These are phyloP conservation scores for Ceyx margarethae DNA, from an alignment of 2,113 vertebrate genomes.

Conservation along the genomic window DNA sequence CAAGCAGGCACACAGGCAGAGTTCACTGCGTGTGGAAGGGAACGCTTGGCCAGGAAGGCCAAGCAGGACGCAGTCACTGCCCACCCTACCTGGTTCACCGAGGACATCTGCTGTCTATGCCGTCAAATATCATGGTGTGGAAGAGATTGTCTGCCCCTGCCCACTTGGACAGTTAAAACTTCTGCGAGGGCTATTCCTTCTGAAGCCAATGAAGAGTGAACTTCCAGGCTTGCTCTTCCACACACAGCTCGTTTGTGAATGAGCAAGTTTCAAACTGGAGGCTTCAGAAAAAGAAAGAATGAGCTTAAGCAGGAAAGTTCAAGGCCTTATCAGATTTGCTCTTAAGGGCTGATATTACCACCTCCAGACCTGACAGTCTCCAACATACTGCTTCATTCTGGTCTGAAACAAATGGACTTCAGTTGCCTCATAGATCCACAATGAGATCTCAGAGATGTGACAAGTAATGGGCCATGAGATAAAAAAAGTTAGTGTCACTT, in stretches of 20 bases:
- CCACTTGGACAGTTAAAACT: neutral
- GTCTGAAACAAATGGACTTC: neutral
- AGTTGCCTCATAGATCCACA: neutral
- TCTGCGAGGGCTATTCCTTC: neutral
- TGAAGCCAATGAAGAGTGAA: accelerated
- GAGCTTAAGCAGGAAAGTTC: neutral
- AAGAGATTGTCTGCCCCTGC: neutral
- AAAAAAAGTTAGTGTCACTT: neutral
- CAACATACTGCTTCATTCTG: neutral
- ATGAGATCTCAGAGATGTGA: neutral
- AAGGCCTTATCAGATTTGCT: neutral
- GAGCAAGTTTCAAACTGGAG: neutral
- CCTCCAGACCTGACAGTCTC: neutral
- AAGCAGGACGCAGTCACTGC: neutral
- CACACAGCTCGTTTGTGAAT: neutral
- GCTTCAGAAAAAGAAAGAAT: neutral
- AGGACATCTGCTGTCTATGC: accelerated
- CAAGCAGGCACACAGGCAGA: neutral
- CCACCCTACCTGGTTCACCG: neutral
- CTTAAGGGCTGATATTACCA: neutral
- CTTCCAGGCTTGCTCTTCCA: neutral
- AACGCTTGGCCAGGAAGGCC: neutral
- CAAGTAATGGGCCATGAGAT: neutral
- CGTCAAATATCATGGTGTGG: accelerated
- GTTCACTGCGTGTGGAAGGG: neutral